phyloP scores from a whole-genome alignment of 2,113 vertebrate species.

The Campylorhamphus procurvoides region DNA sequence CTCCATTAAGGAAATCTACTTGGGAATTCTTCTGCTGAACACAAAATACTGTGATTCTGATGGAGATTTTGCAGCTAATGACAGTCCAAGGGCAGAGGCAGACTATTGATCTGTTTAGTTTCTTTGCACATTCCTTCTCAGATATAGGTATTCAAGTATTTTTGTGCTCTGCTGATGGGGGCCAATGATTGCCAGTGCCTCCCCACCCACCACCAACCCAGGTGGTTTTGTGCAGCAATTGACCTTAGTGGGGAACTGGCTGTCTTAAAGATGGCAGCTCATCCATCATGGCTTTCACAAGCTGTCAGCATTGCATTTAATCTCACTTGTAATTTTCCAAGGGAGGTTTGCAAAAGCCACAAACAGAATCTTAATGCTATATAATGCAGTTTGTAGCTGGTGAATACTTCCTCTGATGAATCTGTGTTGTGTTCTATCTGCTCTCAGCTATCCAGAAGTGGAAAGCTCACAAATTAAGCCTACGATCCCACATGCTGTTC shows the following conservation, averaged over 20 bases:
- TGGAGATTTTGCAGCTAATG: background rate
- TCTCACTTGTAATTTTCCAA: constrained; percentile 78
- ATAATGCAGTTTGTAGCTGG: constrained; percentile 18
- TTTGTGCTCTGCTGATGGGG: background rate
- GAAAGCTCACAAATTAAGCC: background rate
- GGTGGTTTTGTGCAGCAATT: constrained; percentile 18
- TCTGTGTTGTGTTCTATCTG: background rate
- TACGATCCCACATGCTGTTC: background rate
- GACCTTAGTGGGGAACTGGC: constrained; percentile 66
- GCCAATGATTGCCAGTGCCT: background rate
- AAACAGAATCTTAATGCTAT: constrained; percentile 78
- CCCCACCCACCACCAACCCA: background rate
- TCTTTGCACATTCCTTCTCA: background rate
- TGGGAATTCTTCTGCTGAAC: background rate
- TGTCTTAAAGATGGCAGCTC: constrained; percentile 74
- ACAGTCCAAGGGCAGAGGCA: background rate
- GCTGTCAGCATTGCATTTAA: constrained; percentile 73
- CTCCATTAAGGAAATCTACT: background rate
- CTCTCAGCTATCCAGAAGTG: background rate
- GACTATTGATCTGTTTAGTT: background rate
- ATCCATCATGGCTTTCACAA: constrained; percentile 72
- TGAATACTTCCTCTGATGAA: constrained; percentile 39
- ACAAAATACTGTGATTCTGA: background rate
- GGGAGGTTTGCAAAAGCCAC: constrained; percentile 74
- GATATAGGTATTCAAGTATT: background rate